Evolutionary conservation across 2,113 vertebrate species (phyloP).

Genomic region (Leptobrachium ailaonicum): DNA sequence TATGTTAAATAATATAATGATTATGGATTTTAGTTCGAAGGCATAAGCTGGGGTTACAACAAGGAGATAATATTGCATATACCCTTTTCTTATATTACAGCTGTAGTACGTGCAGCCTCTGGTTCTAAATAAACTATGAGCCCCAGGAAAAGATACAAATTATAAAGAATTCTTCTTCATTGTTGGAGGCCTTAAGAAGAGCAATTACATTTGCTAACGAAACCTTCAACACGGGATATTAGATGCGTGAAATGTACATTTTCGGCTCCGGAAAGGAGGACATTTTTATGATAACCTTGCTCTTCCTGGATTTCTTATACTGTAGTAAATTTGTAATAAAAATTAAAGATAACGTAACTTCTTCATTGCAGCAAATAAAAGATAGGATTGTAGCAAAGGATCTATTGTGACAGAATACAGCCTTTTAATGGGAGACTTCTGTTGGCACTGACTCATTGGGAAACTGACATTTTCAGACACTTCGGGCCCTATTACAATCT

Average conservation of each 20-base stretch:
- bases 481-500: no score
- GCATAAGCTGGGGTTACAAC: conserved; percentile 1
- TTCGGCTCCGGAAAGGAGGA: background rate
- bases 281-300: background rate
- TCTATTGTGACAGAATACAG: no score
- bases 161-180: conserved; percentile 22
- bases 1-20: no score
- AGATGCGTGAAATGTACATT: conserved; percentile 16
- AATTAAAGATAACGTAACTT: background rate
- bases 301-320: background rate
- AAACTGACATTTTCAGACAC: no score
- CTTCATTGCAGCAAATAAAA: no score
- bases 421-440: no score
- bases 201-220: conserved; percentile 19
- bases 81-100: background rate
- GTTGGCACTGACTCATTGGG: no score
- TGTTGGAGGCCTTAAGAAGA: conserved; percentile 22
- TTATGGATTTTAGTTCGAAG: background rate
- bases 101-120: conserved; percentile 10
- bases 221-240: conserved; percentile 7
- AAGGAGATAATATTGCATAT: conserved; percentile 8
- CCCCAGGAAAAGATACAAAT: conserved; percentile 4
- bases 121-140: conserved; percentile 31
- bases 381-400: no score
- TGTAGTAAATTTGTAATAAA: background rate